Percentiles rank a stretch among this genome's conserved stretches.
phyloP scores from a whole-genome alignment of 2,888 invertebrate genomes.

The Therioaphis trifolii region DNA sequence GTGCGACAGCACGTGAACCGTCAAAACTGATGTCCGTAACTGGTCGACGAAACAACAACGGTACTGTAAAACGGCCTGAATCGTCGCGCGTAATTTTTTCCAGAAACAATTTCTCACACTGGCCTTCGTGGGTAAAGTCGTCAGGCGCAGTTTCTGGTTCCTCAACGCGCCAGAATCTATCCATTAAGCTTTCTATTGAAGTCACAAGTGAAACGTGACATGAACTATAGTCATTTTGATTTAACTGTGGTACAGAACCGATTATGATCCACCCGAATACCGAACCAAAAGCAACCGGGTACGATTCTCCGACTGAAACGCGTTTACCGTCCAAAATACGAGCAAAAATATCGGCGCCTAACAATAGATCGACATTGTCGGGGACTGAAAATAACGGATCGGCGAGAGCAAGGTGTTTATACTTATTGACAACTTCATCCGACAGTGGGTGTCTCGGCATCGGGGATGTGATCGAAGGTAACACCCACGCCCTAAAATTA shows the following conservation, averaged over 20 bases:
- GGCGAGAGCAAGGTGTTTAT: neutral
- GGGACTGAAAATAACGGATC: neutral
- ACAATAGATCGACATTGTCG: neutral
- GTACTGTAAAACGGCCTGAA: conserved; percentile 36
- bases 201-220: neutral
- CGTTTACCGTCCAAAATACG: neutral
- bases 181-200: neutral
- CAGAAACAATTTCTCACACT: conserved; percentile 23
- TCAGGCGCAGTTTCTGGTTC: conserved; percentile 2
- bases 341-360: neutral
- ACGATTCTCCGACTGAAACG: neutral
- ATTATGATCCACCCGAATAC: conserved; percentile 32
- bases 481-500: neutral
- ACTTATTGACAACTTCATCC: neutral
- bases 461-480: neutral
- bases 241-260: neutral
- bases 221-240: fast-evolving
- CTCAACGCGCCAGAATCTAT: conserved; percentile 42
- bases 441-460: conserved; percentile 14
- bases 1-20: no score
- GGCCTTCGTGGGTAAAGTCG: neutral
- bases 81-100: neutral
- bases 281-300: neutral
- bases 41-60: no score
- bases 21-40: no score